Conservation (phyloP, 2,888 invertebrate species). For the Lasioglossum zephyrum region DNA sequence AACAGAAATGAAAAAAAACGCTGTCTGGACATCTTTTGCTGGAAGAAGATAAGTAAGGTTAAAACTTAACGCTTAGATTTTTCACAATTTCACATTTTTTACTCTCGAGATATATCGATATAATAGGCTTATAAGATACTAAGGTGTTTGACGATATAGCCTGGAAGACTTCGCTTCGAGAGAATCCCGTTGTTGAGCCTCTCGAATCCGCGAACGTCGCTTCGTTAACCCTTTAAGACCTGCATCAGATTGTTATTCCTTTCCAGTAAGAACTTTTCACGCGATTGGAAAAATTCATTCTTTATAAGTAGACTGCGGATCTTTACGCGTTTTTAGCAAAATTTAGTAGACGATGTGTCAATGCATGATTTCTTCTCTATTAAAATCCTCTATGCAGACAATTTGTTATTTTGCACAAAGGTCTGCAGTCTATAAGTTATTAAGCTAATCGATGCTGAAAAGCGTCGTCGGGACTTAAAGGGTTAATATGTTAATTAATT, state of each 20-base stretch:
- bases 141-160: not conserved
- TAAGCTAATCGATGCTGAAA: not conserved
- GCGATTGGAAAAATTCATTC: not conserved
- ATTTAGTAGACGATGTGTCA: no score
- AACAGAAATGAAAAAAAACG: not conserved
- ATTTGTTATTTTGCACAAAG: no score
- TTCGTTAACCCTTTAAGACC: conserved; percentile 4
- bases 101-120: conserved; percentile 3
- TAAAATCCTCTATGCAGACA: no score
- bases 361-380: no score
- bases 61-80: conserved; percentile 15
- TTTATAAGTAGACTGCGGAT: not conserved
- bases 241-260: not conserved
- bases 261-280: not conserved
- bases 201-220: not conserved
- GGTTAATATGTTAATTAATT: not conserved
- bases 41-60: not conserved
- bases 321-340: no score
- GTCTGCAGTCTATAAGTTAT: not conserved
- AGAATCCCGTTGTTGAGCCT: not conserved
- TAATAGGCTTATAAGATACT: conserved; percentile 5
- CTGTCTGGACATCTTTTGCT: not conserved
- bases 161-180: not conserved
- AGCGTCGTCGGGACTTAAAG: not conserved
- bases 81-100: conserved; percentile 7